phyloP scores from a whole-genome alignment of 2,113 vertebrate species.

The Uria aalge region DNA sequence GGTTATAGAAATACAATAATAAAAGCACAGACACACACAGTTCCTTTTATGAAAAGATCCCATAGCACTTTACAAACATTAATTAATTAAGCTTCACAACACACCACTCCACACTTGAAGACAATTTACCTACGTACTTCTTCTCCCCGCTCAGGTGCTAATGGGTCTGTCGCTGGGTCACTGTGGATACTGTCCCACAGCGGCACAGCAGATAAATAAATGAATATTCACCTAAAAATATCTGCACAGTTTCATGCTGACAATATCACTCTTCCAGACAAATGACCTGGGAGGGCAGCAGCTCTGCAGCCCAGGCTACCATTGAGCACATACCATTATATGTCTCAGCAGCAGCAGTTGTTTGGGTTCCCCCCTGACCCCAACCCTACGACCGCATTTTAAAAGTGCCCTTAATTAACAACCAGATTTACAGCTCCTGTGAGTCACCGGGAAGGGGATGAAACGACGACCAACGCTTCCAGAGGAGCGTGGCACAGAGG shows the following conservation, averaged over 20 bases:
- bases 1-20: neutral
- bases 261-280: neutral
- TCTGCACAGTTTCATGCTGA: neutral
- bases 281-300: neutral
- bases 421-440: neutral
- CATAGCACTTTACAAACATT: neutral
- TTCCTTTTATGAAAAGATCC: neutral
- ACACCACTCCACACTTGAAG: too few species aligned
- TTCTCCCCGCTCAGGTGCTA: neutral
- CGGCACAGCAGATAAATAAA: rapidly evolving
- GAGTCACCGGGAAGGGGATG: neutral
- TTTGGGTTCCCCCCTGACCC: neutral
- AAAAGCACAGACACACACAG: neutral
- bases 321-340: rapidly evolving
- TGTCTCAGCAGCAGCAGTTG: neutral
- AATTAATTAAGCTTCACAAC: neutral
- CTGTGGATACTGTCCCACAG: neutral
- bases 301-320: neutral
- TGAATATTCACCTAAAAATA: neutral
- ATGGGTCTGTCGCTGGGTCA: neutral
- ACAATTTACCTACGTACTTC: neutral
- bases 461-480: rapidly evolving
- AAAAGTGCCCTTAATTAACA: neutral
- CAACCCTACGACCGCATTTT: neutral
- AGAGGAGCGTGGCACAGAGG: rapidly evolving